Base-by-base conservation (phyloP, 2,888 invertebrate genomes). In the Eupithecia pulchellata region DNA sequence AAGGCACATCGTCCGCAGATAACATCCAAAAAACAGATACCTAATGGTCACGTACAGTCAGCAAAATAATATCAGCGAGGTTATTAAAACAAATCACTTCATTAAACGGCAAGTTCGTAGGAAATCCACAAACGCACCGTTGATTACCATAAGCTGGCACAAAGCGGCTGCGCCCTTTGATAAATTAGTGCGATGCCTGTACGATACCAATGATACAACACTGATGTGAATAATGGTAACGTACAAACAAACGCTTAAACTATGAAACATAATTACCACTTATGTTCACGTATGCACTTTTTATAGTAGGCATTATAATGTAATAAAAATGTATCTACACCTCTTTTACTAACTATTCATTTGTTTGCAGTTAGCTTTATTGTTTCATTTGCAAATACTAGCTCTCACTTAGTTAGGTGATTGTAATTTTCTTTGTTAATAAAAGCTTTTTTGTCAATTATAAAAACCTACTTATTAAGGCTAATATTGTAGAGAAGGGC, bases 61-160 rank as follows among this genome's bases (percentile, higher is more conserved):
- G 66, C 78, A 76, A 74, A 75, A 71, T 70, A 70, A 69, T 72
- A 62, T 62, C 63, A 75, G 76, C 71, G 74, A 71, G 71, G 74
- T 65, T 73, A 77, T 76, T 75, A 75, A 77, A 77, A 74, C 67
- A 77, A 74, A 74, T 73, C 69, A 76, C 75, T 77, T 78, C 74
- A 78, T 78, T 78, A 78, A 75, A 75, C 67, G 67, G 69, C 70
- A 69, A 65, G 68, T 68, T 68, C 67, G 68, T 68, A 68, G 75
- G 79, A 77, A 79, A 78, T 77, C 76, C 81, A 81, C 82, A 82
- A 80, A 83, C 81, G 81, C 82, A 80, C 78, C 87, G 85, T 85
- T 92, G 91, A 93, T 93, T 93, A 92, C 91, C 90, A 91, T 91
- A 91, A 91, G 91, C 91, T 85, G 84, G 86, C 84, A 92, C 92